Conservation (phyloP, 2,888 invertebrate genomes). For the Spodoptera exigua region DNA sequence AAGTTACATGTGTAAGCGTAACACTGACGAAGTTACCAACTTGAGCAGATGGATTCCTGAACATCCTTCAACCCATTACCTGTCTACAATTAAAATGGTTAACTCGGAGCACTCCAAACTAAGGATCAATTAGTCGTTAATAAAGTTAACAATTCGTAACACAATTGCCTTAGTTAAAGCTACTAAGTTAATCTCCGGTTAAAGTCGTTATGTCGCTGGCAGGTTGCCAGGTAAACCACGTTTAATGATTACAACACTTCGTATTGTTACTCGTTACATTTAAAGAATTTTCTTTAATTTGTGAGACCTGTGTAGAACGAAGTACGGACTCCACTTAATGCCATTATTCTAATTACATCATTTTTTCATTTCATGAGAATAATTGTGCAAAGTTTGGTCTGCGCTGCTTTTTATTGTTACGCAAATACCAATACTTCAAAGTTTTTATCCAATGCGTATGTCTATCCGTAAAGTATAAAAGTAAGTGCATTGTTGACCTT, state of each 20-base stretch:
- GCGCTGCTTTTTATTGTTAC: too few species aligned
- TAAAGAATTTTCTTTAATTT: slow-evolving; percentile 12
- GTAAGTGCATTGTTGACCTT: neutral
- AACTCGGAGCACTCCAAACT: slow-evolving; percentile 17
- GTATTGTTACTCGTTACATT: slow-evolving; percentile 20
- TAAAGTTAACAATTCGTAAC: slow-evolving; percentile 52
- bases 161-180: slow-evolving; percentile 42
- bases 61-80: neutral
- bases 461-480: too few species aligned
- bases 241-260: slow-evolving; percentile 34
- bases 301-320: neutral
- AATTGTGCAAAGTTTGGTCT: too few species aligned
- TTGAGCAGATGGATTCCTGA: neutral
- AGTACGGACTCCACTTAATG: too few species aligned
- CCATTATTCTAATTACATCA: too few species aligned
- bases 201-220: slow-evolving; percentile 45
- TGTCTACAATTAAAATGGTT: neutral
- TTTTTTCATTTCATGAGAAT: too few species aligned
- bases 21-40: too few species aligned
- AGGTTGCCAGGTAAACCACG: slow-evolving; percentile 43
- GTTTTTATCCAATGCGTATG: too few species aligned
- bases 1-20: too few species aligned
- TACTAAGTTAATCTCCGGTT: slow-evolving; percentile 51
- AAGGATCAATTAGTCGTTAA: slow-evolving; percentile 38
- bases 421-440: too few species aligned